Conservation (phyloP, 2,113 vertebrate species). For the Halcyon malimbica region DNA sequence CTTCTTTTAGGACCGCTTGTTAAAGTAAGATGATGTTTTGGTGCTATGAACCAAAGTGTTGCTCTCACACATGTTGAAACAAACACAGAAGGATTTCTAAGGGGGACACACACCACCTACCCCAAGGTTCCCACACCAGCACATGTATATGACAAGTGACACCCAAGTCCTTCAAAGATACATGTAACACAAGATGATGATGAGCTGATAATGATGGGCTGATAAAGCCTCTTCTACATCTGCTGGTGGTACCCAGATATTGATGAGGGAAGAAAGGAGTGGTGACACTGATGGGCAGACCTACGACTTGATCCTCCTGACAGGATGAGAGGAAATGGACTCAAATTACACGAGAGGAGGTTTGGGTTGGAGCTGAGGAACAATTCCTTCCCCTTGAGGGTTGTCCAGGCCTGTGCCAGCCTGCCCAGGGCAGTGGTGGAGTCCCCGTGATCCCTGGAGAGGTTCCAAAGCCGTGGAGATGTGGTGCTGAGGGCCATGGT, state of each 20-base stretch:
- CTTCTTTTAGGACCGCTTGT: not conserved
- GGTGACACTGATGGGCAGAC: not conserved
- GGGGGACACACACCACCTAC: not conserved
- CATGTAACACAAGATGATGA: fast-evolving
- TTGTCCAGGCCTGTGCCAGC: too few relatives aligned
- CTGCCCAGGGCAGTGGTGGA: not conserved
- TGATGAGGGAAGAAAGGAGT: not conserved
- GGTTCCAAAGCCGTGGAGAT: too few relatives aligned
- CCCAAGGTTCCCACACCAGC: not conserved
- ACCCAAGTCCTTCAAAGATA: not conserved
- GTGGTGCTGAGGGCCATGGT: not conserved
- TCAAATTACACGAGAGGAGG: not conserved
- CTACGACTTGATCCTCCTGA: not conserved
- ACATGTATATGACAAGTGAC: not conserved
- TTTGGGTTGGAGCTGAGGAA: not conserved
- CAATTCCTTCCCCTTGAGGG: not conserved
- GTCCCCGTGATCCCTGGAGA: not conserved
- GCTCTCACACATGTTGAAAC: not conserved
- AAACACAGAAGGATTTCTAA: not conserved
- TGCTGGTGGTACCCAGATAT: not conserved
- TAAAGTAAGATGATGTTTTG: fast-evolving
- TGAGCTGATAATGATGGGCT: not conserved
- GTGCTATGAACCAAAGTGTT: not conserved
- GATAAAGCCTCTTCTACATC: not conserved
- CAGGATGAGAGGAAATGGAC: not conserved